phyloP scores from a whole-genome alignment of 1,140 invertebrate species.

The Planococcus citri region DNA sequence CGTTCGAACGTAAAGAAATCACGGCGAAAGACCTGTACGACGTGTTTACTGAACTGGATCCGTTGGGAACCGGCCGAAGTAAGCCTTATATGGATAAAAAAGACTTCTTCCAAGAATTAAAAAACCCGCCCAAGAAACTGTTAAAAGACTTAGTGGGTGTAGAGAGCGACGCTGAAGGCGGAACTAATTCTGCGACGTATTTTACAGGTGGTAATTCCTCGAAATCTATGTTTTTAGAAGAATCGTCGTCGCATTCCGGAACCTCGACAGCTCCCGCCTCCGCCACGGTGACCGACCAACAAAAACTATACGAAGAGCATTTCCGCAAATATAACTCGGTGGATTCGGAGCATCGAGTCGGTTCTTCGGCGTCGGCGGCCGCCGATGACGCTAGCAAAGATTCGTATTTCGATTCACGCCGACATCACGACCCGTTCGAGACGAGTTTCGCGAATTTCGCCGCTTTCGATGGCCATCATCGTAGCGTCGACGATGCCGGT shows the following conservation, averaged over 20 bases:
- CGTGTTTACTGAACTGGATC: slow-evolving; percentile 84
- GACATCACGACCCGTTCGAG: background rate
- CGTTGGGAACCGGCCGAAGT: slow-evolving; percentile 72
- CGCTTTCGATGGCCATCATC: background rate
- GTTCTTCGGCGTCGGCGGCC: background rate
- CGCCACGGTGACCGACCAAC: too few species aligned
- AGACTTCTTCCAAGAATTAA: slow-evolving; percentile 86
- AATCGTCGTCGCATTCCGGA: background rate
- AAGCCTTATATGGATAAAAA: slow-evolving; percentile 88
- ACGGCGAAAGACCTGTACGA: slow-evolving; percentile 36
- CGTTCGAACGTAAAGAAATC: background rate
- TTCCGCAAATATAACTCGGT: slow-evolving; percentile 9
- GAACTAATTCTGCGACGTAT: background rate
- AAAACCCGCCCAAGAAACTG: slow-evolving; percentile 81
- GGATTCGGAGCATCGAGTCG: background rate
- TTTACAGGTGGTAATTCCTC: background rate
- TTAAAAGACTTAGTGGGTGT: slow-evolving; percentile 60
- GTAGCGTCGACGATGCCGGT: too few species aligned
- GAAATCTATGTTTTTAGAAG: background rate
- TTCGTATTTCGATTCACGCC: background rate
- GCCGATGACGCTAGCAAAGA: background rate
- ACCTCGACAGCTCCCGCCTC: too few species aligned
- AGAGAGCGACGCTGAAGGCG: background rate
- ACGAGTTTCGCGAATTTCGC: slow-evolving; percentile 16
- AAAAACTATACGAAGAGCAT: slow-evolving; percentile 7